Percentiles rank a stretch among this genome's conserved stretches.
phyloP scores from a whole-genome alignment of 2,797 vertebrate species.

The Toxotes lorentzi region DNA sequence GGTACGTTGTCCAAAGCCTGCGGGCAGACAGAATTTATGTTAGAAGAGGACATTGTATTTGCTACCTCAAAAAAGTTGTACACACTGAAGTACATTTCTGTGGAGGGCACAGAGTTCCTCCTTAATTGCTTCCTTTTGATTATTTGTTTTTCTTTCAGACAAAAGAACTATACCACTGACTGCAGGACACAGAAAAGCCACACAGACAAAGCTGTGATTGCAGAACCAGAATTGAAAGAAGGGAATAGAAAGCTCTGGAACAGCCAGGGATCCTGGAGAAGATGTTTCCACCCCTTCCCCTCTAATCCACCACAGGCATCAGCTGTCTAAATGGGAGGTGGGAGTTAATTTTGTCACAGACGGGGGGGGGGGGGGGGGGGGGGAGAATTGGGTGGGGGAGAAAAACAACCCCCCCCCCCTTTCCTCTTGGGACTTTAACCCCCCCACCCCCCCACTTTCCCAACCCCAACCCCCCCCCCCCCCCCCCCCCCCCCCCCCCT shows the following conservation, averaged over 20 bases:
- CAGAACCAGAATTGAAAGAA: background rate
- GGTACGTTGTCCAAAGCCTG: slow-evolving; percentile 94
- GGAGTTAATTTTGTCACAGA: slow-evolving; percentile 54
- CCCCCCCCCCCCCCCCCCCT: no score
- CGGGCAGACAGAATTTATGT: background rate
- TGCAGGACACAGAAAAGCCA: background rate
- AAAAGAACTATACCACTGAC: background rate
- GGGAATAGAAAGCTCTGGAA: slow-evolving; percentile 28
- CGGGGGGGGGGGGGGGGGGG: no score
- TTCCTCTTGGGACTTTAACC: no score
- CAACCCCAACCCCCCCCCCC: no score
- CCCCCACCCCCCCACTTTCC: no score
- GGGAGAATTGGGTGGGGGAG: no score
- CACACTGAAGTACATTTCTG: background rate
- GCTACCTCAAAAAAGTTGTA: background rate
- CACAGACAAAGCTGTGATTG: background rate
- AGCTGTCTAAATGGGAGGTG: slow-evolving; percentile 47
- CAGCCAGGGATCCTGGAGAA: background rate
- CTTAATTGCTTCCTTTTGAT: background rate
- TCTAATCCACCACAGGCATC: slow-evolving; percentile 12
- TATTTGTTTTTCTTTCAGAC: background rate
- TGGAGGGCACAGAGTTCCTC: background rate
- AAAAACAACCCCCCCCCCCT: no score
- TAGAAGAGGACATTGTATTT: background rate
- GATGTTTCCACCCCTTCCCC: background rate